Base-by-base conservation (phyloP, 2,888 invertebrate species). In the Mycogona germanica region DNA sequence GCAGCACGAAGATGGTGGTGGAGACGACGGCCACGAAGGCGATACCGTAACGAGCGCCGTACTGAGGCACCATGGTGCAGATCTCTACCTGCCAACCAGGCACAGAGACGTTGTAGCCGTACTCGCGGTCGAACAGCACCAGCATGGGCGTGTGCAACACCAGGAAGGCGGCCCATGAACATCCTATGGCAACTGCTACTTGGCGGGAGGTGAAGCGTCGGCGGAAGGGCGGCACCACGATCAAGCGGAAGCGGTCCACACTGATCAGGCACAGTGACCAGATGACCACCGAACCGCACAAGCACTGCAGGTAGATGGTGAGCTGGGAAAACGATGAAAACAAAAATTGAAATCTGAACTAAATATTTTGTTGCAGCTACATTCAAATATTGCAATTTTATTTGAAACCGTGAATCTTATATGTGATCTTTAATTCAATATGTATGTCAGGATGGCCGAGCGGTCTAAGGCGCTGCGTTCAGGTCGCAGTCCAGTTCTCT, bases 231-330 rank as follows among this genome's bases (percentile, higher is more conserved):
- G n/a, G 42, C 2, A 42, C 9, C 6, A 55, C 51, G 1, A 55
- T 55, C 19, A 49, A 44, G 14, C 51, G 55, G 42, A 51, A 55
- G 23, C 55, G 54, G 25, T 53, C 53, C 3, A 53, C 19, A 19
- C 53, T 47, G 37, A 53, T 53, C 21, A 47, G 14, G 5, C 46
- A 37, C 35, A 53, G 32, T 17, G 30, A 35, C 53, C 53, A 53
- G 12, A 53, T 14, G 7, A 53, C 32, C n/a, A 53, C 47, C 1
- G 53, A 35, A 14, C 53, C 47, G 37, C 53, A 47, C 19, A 53
- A 21, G 26, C 32, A 47, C 25, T 53, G 46, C 6, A 35, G 21
- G 32, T 35, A 47, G 3, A 47, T 26, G 5, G 30, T n/a, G 2
- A 49, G 21, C 3, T n/a, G n/a, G n/a, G n/a, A n/a, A n/a, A n/a